These are phyloP conservation scores for Synanthedon vespiformis DNA, from an alignment of 2,888 invertebrate genomes.

Conservation along the genomic window DNA sequence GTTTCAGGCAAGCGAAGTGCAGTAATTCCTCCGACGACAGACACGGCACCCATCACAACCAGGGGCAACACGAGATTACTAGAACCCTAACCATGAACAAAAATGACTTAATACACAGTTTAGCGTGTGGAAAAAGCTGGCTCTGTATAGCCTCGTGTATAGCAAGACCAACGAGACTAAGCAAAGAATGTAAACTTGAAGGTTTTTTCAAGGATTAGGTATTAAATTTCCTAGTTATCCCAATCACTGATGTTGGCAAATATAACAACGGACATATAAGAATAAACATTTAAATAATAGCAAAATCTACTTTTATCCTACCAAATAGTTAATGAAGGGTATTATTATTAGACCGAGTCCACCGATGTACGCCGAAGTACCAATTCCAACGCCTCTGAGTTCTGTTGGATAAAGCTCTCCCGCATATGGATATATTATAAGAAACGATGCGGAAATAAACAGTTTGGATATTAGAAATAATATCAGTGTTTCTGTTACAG, in stretches of 20 bases:
- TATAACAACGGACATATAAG: too few species aligned
- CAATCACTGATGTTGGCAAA: too few species aligned
- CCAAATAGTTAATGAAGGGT: conserved; percentile 91
- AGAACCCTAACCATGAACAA: conserved; percentile 73
- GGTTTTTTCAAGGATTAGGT: too few species aligned
- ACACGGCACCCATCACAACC: conserved; percentile 85
- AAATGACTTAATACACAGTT: background rate
- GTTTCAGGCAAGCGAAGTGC: conserved; percentile 88
- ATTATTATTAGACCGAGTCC: conserved; percentile 90
- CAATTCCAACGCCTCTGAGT: conserved; percentile 89
- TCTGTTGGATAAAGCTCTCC: conserved; percentile 93
- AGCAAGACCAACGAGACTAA: too few species aligned
- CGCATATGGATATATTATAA: conserved; percentile 93
- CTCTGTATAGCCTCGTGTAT: too few species aligned
- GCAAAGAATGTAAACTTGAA: too few species aligned
- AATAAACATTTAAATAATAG: too few species aligned
- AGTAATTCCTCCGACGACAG: conserved; percentile 84
- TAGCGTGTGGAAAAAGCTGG: background rate
- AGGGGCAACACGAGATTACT: conserved; percentile 86
- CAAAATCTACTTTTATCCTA: conserved; percentile 47
- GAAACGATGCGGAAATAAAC: conserved; percentile 89
- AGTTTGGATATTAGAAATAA: conserved; percentile 88
- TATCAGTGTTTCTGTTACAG: conserved; percentile 77
- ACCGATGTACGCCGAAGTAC: conserved; percentile 90
- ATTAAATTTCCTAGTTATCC: too few species aligned